Evolutionary conservation across 2,113 vertebrate genomes (phyloP).

Genomic region (Irena cyanogastra): DNA sequence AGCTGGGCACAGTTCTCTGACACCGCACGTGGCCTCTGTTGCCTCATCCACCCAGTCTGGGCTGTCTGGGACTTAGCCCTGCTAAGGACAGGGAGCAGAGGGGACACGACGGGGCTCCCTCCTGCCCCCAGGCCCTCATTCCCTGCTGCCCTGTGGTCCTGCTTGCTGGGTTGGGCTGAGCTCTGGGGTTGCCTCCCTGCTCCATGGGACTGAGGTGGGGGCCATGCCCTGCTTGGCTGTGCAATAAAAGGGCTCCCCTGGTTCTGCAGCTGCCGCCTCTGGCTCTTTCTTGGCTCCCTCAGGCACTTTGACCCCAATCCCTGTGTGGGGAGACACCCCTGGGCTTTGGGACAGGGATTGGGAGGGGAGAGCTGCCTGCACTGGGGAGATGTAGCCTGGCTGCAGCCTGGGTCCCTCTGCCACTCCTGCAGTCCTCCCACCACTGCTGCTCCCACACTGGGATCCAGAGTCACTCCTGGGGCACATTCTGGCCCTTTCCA

Average conservation of each 20-base stretch:
- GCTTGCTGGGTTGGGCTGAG: background rate
- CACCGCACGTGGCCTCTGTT: rapidly evolving
- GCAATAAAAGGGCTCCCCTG: conserved; percentile 19
- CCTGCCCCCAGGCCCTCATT: background rate
- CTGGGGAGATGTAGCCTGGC: too few relatives aligned
- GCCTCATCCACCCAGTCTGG: background rate
- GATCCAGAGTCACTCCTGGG: background rate
- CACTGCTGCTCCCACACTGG: background rate
- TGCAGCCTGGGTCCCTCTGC: background rate
- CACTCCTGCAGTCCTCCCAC: background rate
- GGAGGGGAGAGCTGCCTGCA: background rate
- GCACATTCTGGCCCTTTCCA: background rate
- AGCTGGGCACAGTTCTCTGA: background rate
- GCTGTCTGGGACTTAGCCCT: background rate
- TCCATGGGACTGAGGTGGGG: background rate
- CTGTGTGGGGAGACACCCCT: rapidly evolving
- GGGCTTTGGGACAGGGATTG: background rate
- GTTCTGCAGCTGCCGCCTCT: background rate
- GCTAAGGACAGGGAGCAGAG: background rate
- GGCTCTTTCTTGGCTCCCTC: background rate
- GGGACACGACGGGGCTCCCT: background rate
- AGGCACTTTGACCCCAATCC: background rate
- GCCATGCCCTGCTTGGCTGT: background rate
- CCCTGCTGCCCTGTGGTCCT: background rate
- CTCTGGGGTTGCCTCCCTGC: background rate